Evolutionary conservation across 2,797 vertebrate genomes (phyloP).

Genomic region (Acomys russatus): DNA sequence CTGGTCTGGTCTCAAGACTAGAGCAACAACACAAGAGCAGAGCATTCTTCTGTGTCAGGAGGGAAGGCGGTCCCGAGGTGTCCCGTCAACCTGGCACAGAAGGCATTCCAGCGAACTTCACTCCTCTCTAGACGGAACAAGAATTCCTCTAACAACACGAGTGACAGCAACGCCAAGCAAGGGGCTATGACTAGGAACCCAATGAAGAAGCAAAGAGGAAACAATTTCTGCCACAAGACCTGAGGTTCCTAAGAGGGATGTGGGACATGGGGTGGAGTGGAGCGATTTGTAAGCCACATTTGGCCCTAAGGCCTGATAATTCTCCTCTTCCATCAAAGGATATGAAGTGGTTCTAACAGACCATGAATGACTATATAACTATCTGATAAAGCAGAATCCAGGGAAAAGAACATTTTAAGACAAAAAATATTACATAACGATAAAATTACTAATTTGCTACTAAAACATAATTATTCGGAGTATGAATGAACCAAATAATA

Average conservation of each 20-base stretch:
- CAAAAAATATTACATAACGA: background rate
- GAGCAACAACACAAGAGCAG: background rate
- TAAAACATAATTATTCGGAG: background rate
- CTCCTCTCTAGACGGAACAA: background rate
- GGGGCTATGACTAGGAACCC: background rate
- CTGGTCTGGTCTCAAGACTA: background rate
- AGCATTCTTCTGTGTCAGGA: background rate
- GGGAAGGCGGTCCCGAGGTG: background rate
- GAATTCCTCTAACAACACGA: background rate
- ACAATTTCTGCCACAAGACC: background rate
- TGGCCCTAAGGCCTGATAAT: background rate
- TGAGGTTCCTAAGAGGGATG: background rate
- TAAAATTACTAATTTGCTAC: background rate
- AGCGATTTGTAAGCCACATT: background rate
- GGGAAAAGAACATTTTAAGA: background rate
- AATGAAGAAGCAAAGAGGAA: background rate
- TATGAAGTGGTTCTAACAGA: background rate
- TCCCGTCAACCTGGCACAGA: background rate
- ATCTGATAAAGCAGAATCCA: background rate
- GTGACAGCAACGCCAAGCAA: background rate
- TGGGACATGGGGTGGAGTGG: background rate
- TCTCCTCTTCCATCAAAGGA: background rate
- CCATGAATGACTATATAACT: background rate
- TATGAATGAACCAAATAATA: background rate
- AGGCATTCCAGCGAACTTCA: background rate